These are phyloP conservation scores for Streptopelia turtur DNA, from an alignment of 2,797 vertebrate species.

Conservation along the genomic window DNA sequence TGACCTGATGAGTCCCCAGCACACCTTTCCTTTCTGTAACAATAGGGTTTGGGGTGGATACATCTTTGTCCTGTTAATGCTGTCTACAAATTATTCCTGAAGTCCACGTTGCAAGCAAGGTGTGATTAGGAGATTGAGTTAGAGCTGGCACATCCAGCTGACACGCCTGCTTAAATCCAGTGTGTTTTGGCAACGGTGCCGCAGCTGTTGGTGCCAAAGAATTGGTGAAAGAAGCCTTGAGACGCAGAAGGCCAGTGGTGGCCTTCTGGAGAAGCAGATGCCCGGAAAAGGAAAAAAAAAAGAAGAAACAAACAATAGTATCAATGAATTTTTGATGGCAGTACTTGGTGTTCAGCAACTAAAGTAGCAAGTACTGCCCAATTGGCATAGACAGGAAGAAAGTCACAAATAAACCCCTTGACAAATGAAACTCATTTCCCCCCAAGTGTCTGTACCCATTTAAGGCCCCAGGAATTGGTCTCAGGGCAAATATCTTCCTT, in stretches of 20 bases:
- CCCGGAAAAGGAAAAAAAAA: not conserved
- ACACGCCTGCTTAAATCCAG: not conserved
- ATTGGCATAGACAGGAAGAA: not conserved
- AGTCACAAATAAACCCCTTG: not conserved
- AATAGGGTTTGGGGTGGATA: not conserved
- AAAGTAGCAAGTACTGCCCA: not conserved
- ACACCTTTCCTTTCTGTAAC: not conserved
- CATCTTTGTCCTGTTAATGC: not conserved
- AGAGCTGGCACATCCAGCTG: not conserved
- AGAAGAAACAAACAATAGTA: not conserved
- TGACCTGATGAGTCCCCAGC: not conserved
- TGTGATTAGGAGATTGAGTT: not conserved
- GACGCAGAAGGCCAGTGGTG: not conserved
- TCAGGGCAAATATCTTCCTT: not conserved
- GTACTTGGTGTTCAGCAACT: not conserved
- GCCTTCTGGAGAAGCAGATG: not conserved
- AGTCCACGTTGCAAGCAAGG: not conserved
- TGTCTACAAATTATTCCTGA: not conserved
- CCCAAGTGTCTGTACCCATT: not conserved
- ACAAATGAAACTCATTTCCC: not conserved
- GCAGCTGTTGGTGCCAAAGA: not conserved
- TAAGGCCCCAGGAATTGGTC: not conserved
- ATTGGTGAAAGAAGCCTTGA: not conserved
- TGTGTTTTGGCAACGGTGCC: not conserved
- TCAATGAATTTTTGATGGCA: conserved; percentile 6